Evolutionary conservation across 1,140 invertebrate genomes (phyloP).

Genomic region (Platyura marginata): DNA sequence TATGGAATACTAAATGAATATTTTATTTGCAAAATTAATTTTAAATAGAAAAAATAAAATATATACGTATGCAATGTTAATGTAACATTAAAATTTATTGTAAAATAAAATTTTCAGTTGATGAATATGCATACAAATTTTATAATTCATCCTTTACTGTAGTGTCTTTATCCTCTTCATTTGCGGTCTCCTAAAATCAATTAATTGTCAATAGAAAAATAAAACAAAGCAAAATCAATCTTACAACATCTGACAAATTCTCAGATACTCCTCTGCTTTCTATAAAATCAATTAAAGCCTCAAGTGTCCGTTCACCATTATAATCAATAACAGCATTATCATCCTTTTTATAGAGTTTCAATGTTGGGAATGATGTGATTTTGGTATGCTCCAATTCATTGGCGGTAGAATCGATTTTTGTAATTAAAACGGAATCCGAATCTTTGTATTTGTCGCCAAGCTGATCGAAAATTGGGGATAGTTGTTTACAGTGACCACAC

Average conservation of each 20-base stretch:
- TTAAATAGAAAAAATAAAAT: no score
- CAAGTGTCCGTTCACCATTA: slow-evolving; percentile 87
- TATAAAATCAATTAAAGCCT: slow-evolving; percentile 82
- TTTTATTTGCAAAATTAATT: no score
- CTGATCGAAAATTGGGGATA: slow-evolving; percentile 88
- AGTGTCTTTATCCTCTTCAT: no score
- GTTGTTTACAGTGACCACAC: slow-evolving; percentile 90
- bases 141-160: no score
- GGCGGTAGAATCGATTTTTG: slow-evolving; percentile 95
- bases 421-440: slow-evolving; percentile 71
- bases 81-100: no score
- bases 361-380: slow-evolving; percentile 90
- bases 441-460: slow-evolving; percentile 64
- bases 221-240: no score
- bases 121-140: no score
- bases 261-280: slow-evolving; percentile 29
- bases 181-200: no score
- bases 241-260: not conserved
- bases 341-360: slow-evolving; percentile 86
- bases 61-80: no score
- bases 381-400: slow-evolving; percentile 94
- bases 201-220: no score
- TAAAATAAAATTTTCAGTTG: no score
- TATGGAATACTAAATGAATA: no score
- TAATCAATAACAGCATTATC: slow-evolving; percentile 89